Evolutionary conservation across 2,888 invertebrate genomes (phyloP), one percentile per base, ranked within the genome.

Genomic region (Hedya salicella): DNA sequence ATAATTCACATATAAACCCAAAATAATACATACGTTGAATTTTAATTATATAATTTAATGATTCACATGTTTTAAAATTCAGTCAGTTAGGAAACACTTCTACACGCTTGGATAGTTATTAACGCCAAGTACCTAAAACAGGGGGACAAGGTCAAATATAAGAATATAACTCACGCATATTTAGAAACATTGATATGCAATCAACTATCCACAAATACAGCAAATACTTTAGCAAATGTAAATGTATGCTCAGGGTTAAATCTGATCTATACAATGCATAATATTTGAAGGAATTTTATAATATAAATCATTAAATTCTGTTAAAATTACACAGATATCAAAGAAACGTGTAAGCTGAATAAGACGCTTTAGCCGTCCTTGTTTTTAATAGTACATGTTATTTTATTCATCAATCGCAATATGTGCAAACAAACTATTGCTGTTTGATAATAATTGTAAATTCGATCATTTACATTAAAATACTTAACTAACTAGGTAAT

Each of bases 111-210:
- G 44, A 13, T 50, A 19, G 19, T 40, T 53, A 52, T 75, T 72
- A 80, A 73, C 77, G 81, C 83, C 81, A 80, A 59, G 71, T 44
- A 77, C 76, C 80, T 81, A 75, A 70, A 78, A 80, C 74, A 79
- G 77, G 74, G 49, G 44, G 65, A 64, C 48, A 53, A 25, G 11
- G 57, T 44, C 13, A 59, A n/a, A 42, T 48, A 16, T 48, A 50
- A 60, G 53, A n/a, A 42, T 48, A 16, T 48, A 50, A 60, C 68
- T 69, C 56, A 72, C 69, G 68, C 53, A 53, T 25, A 25, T 25
- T 25, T 56, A 44, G 19, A 52, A 21, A 64, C 39, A 60, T 21
- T 48, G 49, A 48, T 25, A 56, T 25, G 49, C 14, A 13, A n/a
- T n/a, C 25, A 49, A 32, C 32, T 32, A 32, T 32, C 32, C 32